Evolutionary conservation across 2,888 invertebrate genomes (phyloP), one percentile per base, ranked within the genome.

Genomic region (Prosapia bicincta): DNA sequence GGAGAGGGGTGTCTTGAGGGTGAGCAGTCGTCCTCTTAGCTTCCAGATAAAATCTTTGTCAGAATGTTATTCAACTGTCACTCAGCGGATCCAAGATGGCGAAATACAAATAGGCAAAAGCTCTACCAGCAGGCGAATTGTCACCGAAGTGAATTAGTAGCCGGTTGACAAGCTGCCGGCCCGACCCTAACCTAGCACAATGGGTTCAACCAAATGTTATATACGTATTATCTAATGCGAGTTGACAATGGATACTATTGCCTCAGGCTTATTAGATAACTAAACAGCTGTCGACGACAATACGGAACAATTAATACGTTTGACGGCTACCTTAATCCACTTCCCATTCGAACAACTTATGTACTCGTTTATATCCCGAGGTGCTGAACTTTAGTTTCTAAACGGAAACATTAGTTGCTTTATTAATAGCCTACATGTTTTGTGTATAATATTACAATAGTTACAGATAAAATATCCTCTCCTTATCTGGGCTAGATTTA

Each of bases 121-220:
- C 43, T 68, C 68, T 67, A n/a, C 67, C 30, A 72, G 69, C 72
- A 23, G 68, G 73, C 54, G 73, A 73, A 73, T 73, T 73, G 73
- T 73, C 73, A 73, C 43, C 54, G 73, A 6, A 73, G 73, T 73
- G 73, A 73, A 73, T 73, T 73, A 73, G 73, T 73, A 73, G 23
- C 69, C 26, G 23, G 73, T 20, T 28, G 72, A 73, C 73, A 73
- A 73, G 38, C 38, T 38, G 13, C 10, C 13, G 38, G 15, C 38
- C 38, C 38, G 6, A 38, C 9, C 38, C 38, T 38, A 54, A 54
- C 54, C 54, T 54, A 2, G 20, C 54, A 54, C 54, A 54, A 54
- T 54, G 13, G 54, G 13, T 20, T 3, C 54, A 54, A 54, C 54
- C 54, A 54, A 54, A 54, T 54, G 54, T 54, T 54, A 54, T 54